Percentiles rank a stretch among this genome's conserved stretches.
Conservation (phyloP, 2,797 vertebrate species). For the Bovichtus diacanthus region DNA sequence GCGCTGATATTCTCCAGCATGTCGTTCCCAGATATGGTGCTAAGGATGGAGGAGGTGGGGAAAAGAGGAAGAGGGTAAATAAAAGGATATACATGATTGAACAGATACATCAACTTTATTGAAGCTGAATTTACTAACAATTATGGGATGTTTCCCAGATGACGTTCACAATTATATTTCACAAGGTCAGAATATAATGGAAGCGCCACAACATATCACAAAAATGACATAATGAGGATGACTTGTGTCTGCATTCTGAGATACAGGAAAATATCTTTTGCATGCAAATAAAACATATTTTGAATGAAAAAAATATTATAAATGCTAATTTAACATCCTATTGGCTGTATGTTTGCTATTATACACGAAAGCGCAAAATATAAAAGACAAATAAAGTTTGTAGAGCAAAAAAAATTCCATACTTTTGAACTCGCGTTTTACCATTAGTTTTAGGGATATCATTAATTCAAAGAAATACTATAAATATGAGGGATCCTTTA, state of each 20-base stretch:
- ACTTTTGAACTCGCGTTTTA: neutral
- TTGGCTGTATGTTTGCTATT: neutral
- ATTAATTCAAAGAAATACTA: too few relatives aligned
- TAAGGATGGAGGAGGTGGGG: slow-evolving; percentile 35
- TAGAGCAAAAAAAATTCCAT: neutral
- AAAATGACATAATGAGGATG: neutral
- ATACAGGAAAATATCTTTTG: neutral
- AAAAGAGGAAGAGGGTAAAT: neutral
- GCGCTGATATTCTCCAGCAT: slow-evolving; percentile 65
- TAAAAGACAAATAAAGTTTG: neutral
- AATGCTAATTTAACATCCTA: neutral
- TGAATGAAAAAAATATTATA: neutral
- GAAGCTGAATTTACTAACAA: neutral
- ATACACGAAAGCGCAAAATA: neutral
- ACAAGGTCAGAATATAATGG: too few relatives aligned
- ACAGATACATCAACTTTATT: neutral
- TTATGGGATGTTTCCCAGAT: neutral
- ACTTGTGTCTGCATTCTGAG: neutral
- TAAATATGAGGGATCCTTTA: neutral
- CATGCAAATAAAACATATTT: neutral
- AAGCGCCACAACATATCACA: neutral
- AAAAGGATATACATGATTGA: neutral
- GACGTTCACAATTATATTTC: too few relatives aligned
- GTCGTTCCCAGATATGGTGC: slow-evolving; percentile 73
- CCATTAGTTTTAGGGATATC: too few relatives aligned